These are phyloP conservation scores for Noctua janthina DNA, from an alignment of 2,888 invertebrate species.

Conservation along the genomic window DNA sequence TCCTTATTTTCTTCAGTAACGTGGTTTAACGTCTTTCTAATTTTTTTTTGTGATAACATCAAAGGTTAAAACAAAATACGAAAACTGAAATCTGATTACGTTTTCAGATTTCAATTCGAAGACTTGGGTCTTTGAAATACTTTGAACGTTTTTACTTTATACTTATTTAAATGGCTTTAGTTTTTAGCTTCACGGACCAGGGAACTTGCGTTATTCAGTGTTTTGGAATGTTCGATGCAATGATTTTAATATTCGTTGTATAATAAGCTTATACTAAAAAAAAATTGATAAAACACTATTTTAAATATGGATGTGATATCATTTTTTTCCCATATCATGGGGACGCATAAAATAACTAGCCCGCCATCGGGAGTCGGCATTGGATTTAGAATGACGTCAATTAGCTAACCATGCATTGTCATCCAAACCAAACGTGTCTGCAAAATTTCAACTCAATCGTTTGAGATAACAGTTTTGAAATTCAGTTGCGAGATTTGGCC, in stretches of 20 bases:
- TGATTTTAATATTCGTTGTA: not conserved
- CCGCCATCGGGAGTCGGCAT: not conserved
- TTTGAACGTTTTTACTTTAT: constrained; percentile 12
- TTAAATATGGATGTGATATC: not conserved
- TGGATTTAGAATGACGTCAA: not conserved
- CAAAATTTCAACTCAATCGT: too few species aligned
- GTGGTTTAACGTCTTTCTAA: not conserved
- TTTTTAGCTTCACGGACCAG: not conserved
- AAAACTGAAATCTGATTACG: constrained; percentile 39
- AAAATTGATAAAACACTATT: too few species aligned
- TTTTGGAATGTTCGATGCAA: not conserved
- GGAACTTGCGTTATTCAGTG: not conserved
- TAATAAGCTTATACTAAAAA: too few species aligned
- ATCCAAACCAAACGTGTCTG: not conserved
- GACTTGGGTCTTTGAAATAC: not conserved
- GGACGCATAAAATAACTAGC: not conserved
- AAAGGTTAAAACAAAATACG: constrained; percentile 25
- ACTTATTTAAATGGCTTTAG: not conserved
- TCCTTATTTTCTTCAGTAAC: constrained; percentile 3
- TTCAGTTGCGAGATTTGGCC: not conserved
- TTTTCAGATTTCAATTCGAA: constrained; percentile 22
- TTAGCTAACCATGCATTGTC: too few species aligned
- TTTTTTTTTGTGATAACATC: not conserved
- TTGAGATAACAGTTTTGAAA: not conserved
- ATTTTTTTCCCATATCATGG: not conserved